Conservation (phyloP, 2,888 invertebrate species). For the Geophilus truncorum region DNA sequence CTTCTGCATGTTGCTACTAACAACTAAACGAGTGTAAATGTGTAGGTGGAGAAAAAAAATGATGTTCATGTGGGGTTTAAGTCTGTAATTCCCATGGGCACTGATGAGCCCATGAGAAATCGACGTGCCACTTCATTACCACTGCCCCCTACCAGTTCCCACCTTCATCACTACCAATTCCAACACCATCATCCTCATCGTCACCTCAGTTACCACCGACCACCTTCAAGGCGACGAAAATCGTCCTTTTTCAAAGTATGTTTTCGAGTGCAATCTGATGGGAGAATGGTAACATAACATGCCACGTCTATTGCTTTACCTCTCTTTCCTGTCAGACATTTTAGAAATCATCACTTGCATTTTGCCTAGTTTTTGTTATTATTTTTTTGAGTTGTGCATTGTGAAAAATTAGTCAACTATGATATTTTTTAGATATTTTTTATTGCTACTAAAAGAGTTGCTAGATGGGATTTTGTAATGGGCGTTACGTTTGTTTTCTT, state of each 20-base stretch:
- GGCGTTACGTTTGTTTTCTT: neutral
- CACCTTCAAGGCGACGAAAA: slow-evolving; percentile 32
- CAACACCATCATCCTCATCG: slow-evolving; percentile 19
- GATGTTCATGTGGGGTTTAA: neutral
- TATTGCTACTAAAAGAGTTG: neutral
- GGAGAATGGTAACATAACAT: neutral
- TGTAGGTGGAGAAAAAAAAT: slow-evolving; percentile 15
- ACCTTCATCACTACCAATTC: slow-evolving; percentile 27
- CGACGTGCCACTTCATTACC: slow-evolving; percentile 21
- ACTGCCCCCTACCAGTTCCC: slow-evolving; percentile 31
- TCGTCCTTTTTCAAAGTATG: slow-evolving; percentile 33
- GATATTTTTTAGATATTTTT: neutral
- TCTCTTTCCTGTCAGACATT: neutral
- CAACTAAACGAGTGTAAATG: neutral
- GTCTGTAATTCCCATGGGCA: neutral
- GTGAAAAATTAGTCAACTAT: neutral
- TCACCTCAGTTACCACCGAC: slow-evolving; percentile 21
- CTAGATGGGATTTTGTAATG: neutral
- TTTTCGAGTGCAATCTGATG: neutral
- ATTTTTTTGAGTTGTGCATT: neutral
- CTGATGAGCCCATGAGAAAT: neutral
- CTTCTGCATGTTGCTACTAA: slow-evolving; percentile 4
- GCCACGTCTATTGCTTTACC: neutral
- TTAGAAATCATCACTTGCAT: neutral
- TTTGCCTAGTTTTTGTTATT: neutral